These are phyloP conservation scores for Ceyx cyanopectus DNA, from an alignment of 2,113 vertebrate species.

Conservation along the genomic window DNA sequence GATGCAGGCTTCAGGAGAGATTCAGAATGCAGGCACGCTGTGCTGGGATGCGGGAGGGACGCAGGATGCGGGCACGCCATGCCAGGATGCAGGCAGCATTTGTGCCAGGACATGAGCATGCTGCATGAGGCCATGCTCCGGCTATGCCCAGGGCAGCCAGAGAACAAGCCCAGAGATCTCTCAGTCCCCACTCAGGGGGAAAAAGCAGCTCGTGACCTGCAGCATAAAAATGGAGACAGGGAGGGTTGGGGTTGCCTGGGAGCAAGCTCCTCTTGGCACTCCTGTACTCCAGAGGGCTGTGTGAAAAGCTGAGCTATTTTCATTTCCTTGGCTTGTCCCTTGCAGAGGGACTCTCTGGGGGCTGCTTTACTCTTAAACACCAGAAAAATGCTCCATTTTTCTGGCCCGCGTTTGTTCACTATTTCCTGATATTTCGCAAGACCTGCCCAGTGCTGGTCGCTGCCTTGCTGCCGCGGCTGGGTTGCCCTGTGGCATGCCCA, in stretches of 20 bases:
- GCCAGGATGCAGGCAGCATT: not conserved
- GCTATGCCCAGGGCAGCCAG: not conserved
- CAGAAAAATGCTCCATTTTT: not conserved
- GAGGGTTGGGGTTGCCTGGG: not conserved
- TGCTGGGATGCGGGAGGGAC: not conserved
- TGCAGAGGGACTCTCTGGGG: not conserved
- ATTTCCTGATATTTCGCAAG: not conserved
- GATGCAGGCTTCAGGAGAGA: not conserved
- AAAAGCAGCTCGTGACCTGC: not conserved
- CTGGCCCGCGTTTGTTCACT: not conserved
- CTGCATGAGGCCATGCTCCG: not conserved
- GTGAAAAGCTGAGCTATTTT: not conserved
- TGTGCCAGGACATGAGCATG: not conserved
- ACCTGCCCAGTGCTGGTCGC: fast-evolving
- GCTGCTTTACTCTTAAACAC: not conserved
- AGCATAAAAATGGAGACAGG: not conserved
- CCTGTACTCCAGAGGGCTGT: not conserved
- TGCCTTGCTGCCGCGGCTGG: not conserved
- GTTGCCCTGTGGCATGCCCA: fast-evolving
- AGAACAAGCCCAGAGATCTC: not conserved
- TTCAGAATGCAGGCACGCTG: not conserved
- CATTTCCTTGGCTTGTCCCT: not conserved
- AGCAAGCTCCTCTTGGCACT: fast-evolving
- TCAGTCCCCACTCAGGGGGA: not conserved
- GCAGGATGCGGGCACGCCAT: not conserved